Base-by-base conservation (phyloP, 2,888 invertebrate genomes). In the Nebria salina region DNA sequence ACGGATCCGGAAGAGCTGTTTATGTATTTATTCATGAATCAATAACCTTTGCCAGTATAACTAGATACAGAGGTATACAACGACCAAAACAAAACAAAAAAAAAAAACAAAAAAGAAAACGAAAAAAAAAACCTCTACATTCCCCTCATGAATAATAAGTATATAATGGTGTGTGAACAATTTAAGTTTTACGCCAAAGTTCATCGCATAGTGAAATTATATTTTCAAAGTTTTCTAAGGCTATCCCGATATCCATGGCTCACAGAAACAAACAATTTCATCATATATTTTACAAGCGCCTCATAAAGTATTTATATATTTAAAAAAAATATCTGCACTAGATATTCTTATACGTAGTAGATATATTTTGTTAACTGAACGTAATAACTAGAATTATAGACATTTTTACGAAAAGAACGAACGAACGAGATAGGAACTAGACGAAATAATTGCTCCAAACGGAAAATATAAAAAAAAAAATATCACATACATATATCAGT, bases 81-180 rank as follows among this genome's bases (percentile, higher is more conserved):
- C 34, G 34, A 34, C 34, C 34, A 34, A 34, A 54, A 54, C 54
- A 54, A 13, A 54, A 7, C 54, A 54, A 13, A 54, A 11, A 54
- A 8, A 54, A 2, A 11, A 54, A 11, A 11, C 54, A n/a, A 11
- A 54, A 54, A 8, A 13, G 6, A 54, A 13, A 11, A 13, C 54
- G 8, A 54, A 54, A 54, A 3, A 54, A 8, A 54, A 54, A 54
- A 54, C 4, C 11, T 54, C 34, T 54, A 13, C 54, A 54, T 54
- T 54, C 13, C 2, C 11, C 54, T 54, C 54, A 54, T 54, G 54
- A 54, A 54, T 54, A 54, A 54, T 54, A 54, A 54, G 13, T 54
- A 54, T 54, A 54, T 54, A 54, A 54, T 54, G 54, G 54, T 54
- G 54, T 54, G 54, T 54, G 54, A 54, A 54, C 54, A 54, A 54